A percentile compares a stretch with the other conserved stretches of the same genome.
These are phyloP conservation scores for Periophthalmus modestus DNA, from an alignment of 2,113 vertebrate genomes.

Conservation along the genomic window DNA sequence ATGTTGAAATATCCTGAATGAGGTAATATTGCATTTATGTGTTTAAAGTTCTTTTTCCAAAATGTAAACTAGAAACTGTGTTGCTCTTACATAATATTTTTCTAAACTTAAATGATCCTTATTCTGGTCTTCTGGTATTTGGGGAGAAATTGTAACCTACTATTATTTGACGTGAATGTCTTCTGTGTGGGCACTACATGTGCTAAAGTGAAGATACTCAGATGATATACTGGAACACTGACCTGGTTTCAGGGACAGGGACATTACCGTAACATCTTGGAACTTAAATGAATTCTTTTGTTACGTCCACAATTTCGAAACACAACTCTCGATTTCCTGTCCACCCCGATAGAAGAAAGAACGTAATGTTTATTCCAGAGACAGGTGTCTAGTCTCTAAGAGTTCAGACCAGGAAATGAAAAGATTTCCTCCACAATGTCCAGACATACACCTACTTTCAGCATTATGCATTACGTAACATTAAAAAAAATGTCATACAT, in stretches of 20 bases:
- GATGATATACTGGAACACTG: slow-evolving; percentile 38
- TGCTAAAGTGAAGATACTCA: slow-evolving; percentile 52
- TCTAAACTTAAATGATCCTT: neutral
- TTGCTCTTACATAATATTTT: neutral
- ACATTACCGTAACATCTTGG: slow-evolving; percentile 6
- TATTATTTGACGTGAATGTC: slow-evolving; percentile 27
- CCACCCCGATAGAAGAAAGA: slow-evolving; percentile 34
- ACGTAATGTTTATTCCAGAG: slow-evolving; percentile 71
- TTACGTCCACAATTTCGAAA: slow-evolving; percentile 58
- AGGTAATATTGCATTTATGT: too few relatives aligned
- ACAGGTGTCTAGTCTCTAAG: slow-evolving; percentile 45
- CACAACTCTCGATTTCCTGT: slow-evolving; percentile 54
- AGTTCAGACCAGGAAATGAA: slow-evolving; percentile 58
- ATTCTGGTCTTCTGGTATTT: slow-evolving; percentile 23
- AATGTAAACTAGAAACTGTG: too few relatives aligned
- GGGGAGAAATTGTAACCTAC: slow-evolving; percentile 30
- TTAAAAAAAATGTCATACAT: too few relatives aligned
- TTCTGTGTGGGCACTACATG: slow-evolving; percentile 50
- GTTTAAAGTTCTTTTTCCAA: too few relatives aligned
- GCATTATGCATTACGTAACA: slow-evolving; percentile 9
- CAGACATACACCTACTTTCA: slow-evolving; percentile 28
- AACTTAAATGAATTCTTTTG: slow-evolving; percentile 45
- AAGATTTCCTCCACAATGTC: slow-evolving; percentile 52
- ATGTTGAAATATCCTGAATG: too few relatives aligned
- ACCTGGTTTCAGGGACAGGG: slow-evolving; percentile 49